Evolutionary conservation across 2,888 invertebrate genomes (phyloP).

Genomic region (Melipona bicolor): DNA sequence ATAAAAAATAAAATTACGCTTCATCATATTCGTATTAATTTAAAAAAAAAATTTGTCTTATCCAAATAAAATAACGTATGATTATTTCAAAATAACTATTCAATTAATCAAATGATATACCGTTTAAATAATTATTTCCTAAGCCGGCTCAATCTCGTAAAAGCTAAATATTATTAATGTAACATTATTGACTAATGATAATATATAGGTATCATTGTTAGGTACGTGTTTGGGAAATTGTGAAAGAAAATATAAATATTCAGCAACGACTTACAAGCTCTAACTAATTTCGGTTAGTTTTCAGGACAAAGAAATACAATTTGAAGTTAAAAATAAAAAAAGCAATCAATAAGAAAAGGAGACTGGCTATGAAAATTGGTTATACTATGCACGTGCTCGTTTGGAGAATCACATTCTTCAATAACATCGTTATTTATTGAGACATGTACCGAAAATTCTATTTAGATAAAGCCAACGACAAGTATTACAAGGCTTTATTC

Average conservation of each 20-base stretch:
- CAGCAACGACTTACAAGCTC: background rate
- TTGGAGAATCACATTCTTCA: background rate
- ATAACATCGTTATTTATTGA: background rate
- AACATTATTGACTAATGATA: too few species aligned
- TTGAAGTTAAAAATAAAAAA: conserved; percentile 4
- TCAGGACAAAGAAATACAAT: background rate
- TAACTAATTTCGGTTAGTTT: background rate
- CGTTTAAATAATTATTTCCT: too few species aligned
- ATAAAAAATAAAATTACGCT: too few species aligned
- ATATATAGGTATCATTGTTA: background rate
- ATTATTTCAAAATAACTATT: too few species aligned
- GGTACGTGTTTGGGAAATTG: background rate
- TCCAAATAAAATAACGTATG: too few species aligned
- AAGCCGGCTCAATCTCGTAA: too few species aligned
- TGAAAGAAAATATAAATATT: background rate
- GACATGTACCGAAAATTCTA: conserved; percentile 6
- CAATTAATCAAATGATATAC: too few species aligned
- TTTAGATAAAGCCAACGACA: conserved; percentile 24
- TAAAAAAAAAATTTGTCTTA: too few species aligned
- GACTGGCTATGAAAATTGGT: conserved; percentile 3
- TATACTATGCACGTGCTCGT: background rate
- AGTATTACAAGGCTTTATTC: conserved; percentile 9
- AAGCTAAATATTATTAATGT: too few species aligned
- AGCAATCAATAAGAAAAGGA: conserved; percentile 2
- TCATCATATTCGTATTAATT: too few species aligned